A percentile compares a stretch with the other conserved stretches of the same genome.
Evolutionary conservation across 2,888 invertebrate genomes (phyloP).

Genomic region (Heteropelma amictum): DNA sequence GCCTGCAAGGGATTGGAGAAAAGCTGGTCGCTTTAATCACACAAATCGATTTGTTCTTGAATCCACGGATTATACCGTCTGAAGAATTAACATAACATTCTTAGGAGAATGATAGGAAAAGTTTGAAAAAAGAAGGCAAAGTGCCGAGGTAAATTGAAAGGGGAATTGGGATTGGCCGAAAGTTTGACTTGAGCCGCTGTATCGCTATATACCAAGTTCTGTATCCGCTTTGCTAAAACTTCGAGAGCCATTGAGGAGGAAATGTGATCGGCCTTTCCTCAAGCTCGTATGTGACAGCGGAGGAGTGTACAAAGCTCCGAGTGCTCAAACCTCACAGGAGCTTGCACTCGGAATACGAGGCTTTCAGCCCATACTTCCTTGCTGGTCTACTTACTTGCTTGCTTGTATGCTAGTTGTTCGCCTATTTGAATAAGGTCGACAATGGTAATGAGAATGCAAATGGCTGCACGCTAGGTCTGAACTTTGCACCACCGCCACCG

Average conservation of each 20-base stretch:
- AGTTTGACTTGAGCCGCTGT: no score
- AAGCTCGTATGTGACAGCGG: conserved; percentile 2
- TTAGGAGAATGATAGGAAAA: no score
- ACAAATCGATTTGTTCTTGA: no score
- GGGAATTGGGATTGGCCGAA: no score
- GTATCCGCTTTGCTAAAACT: conserved; percentile 12
- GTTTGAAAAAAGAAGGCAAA: no score
- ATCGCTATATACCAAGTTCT: not conserved
- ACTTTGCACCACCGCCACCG: conserved; percentile 55
- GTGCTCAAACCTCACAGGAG: conserved; percentile 33
- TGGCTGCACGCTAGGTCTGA: conserved; percentile 64
- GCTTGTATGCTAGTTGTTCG: conserved; percentile 65
- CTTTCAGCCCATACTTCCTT: conserved; percentile 24
- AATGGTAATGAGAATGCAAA: conserved; percentile 76
- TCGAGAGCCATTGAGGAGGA: conserved; percentile 8
- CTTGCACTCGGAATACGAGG: conserved; percentile 33
- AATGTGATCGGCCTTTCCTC: conserved; percentile 23
- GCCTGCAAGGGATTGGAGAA: no score
- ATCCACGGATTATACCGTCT: no score
- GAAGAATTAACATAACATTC: no score
- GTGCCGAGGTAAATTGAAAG: no score
- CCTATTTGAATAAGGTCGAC: conserved; percentile 72
- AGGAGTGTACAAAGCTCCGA: conserved; percentile 29
- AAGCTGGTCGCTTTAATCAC: no score
- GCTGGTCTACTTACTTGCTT: conserved; percentile 30